A percentile compares a stretch with the other conserved stretches of the same genome.
These are phyloP conservation scores for Acrocephalus scirpaceus DNA, from an alignment of 2,797 vertebrate species.

Conservation along the genomic window DNA sequence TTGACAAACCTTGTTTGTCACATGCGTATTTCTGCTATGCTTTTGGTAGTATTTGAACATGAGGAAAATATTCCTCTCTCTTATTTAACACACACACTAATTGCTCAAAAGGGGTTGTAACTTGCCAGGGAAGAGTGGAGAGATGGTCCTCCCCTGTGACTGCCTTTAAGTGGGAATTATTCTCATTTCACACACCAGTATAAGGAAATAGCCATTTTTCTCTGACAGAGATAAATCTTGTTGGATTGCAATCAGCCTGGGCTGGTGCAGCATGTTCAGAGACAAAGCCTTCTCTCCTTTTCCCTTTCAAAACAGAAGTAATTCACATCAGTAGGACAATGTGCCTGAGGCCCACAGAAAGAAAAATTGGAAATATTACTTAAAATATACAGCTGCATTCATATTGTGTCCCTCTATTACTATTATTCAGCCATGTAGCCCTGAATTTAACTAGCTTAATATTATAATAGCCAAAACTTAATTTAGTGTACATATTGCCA, in stretches of 20 bases:
- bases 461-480: not conserved
- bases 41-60: not conserved
- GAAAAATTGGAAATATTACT: not conserved
- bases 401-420: not conserved
- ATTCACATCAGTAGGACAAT: not conserved
- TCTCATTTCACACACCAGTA: not conserved
- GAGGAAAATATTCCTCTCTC: not conserved
- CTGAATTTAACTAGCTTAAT: constrained; percentile 7
- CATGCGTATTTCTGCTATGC: not conserved
- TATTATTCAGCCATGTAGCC: not conserved
- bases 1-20: not conserved
- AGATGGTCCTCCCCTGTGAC: not conserved
- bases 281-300: not conserved
- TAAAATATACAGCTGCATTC: not conserved
- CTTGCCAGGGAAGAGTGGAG: not conserved
- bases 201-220: not conserved
- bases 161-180: not conserved
- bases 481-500: not conserved
- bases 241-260: not conserved
- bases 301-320: not conserved
- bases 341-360: not conserved
- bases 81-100: not conserved
- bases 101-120: not conserved
- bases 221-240: not conserved
- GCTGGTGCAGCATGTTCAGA: not conserved